Conservation (phyloP, 2,888 invertebrate genomes). For the Heliconius aoede region DNA sequence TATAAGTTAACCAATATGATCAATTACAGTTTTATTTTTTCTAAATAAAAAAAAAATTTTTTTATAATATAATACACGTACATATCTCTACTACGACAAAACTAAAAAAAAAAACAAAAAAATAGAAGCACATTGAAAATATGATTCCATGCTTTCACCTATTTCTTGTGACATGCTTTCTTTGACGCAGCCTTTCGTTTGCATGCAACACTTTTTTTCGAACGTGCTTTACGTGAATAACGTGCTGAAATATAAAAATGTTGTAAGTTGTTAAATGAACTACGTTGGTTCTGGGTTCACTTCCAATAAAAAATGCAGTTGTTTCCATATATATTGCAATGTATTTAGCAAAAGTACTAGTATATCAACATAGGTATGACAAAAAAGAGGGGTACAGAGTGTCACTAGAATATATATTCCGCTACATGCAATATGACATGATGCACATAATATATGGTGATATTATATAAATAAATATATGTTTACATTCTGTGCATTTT, state of each 20-base stretch:
- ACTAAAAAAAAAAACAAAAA: background rate
- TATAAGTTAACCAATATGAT: background rate
- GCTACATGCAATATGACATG: too few relatives aligned
- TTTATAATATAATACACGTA: background rate
- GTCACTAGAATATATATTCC: background rate
- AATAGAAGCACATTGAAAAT: slow-evolving; percentile 6
- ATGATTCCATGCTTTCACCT: slow-evolving; percentile 60
- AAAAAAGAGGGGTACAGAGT: background rate
- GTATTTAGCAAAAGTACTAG: too few relatives aligned
- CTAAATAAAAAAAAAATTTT: too few relatives aligned
- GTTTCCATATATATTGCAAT: too few relatives aligned
- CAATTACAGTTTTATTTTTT: too few relatives aligned
- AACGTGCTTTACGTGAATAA: slow-evolving; percentile 70
- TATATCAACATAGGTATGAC: background rate
- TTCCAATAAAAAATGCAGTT: background rate
- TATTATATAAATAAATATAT: background rate
- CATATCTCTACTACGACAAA: background rate
- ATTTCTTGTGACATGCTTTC: slow-evolving; percentile 75
- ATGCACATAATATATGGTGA: too few relatives aligned
- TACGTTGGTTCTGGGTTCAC: background rate
- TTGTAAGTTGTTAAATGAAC: background rate
- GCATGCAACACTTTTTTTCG: slow-evolving; percentile 82
- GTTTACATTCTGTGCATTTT: slow-evolving; percentile 8
- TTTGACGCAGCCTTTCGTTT: slow-evolving; percentile 69
- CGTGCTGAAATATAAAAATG: slow-evolving; percentile 71